phyloP scores from a whole-genome alignment of 2,888 invertebrate species.

The Oithona nana region DNA sequence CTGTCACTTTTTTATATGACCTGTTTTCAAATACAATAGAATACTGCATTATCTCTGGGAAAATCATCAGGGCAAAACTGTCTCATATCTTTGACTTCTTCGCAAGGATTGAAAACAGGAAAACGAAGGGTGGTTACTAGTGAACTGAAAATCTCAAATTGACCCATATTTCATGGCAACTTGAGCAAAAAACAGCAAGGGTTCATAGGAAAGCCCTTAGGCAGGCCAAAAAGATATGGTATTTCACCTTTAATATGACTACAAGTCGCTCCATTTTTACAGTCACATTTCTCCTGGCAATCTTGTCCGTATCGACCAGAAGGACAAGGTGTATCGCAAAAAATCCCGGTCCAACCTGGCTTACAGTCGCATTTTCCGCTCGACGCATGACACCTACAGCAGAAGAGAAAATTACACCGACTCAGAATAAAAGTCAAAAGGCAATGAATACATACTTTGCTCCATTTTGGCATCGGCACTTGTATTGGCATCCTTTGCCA shows the following conservation, averaged over 20 bases:
- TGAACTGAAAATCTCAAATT: too few relatives aligned
- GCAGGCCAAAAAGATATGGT: too few relatives aligned
- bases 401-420: neutral
- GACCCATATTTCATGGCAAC: too few relatives aligned
- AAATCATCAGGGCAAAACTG: too few relatives aligned
- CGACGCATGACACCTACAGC: constrained; percentile 27
- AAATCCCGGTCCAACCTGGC: constrained; percentile 23
- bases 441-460: constrained; percentile 47
- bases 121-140: too few relatives aligned
- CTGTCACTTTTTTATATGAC: too few relatives aligned
- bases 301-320: constrained; percentile 22
- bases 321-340: constrained; percentile 28
- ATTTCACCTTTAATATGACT: constrained; percentile 57
- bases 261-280: constrained; percentile 62
- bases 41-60: too few relatives aligned
- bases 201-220: too few relatives aligned
- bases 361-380: constrained; percentile 30
- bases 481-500: constrained; percentile 54
- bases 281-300: constrained; percentile 28
- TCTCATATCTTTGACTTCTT: too few relatives aligned
- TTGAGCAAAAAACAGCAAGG: too few relatives aligned
- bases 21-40: too few relatives aligned
- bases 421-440: constrained; percentile 33
- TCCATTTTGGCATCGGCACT: constrained; percentile 56
- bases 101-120: too few relatives aligned